Conservation (phyloP, 2,888 invertebrate species). For the Sphaeridia pumilis region DNA sequence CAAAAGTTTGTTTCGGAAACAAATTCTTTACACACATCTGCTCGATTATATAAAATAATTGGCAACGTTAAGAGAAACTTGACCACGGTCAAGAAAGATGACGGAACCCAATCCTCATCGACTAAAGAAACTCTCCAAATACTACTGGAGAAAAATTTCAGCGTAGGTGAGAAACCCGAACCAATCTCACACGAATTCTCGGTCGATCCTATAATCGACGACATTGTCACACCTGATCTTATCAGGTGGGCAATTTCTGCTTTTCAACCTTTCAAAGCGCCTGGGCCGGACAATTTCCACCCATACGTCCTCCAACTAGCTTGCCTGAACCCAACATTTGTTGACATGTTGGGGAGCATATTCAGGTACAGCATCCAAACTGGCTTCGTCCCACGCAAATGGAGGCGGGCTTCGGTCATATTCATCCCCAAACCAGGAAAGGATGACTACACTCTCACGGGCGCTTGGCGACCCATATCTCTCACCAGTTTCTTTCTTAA, state of each 20-base stretch:
- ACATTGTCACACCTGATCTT: slow-evolving; percentile 2
- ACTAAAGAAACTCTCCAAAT: background rate
- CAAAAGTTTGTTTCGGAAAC: background rate
- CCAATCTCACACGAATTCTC: background rate
- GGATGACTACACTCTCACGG: slow-evolving; percentile 8
- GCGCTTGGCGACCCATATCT: slow-evolving; percentile 19
- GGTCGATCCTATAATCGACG: background rate
- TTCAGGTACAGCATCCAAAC: slow-evolving; percentile 5
- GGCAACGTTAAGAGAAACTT: background rate
- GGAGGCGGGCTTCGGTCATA: slow-evolving; percentile 5
- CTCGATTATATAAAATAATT: background rate
- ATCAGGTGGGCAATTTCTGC: slow-evolving; percentile 6
- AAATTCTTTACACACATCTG: background rate
- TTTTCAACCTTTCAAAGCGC: slow-evolving; percentile 14
- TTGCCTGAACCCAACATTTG: background rate
- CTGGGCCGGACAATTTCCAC: slow-evolving; percentile 17
- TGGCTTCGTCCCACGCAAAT: slow-evolving; percentile 2
- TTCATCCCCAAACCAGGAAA: slow-evolving; percentile 23
- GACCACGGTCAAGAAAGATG: background rate
- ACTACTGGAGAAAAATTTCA: background rate
- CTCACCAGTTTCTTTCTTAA: slow-evolving; percentile 21
- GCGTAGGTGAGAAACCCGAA: background rate
- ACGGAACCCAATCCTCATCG: background rate
- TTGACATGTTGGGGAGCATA: background rate
- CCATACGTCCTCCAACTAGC: slow-evolving; percentile 12